These are phyloP conservation scores for Charanyca ferruginea DNA, from an alignment of 2,888 invertebrate species.

Conservation along the genomic window DNA sequence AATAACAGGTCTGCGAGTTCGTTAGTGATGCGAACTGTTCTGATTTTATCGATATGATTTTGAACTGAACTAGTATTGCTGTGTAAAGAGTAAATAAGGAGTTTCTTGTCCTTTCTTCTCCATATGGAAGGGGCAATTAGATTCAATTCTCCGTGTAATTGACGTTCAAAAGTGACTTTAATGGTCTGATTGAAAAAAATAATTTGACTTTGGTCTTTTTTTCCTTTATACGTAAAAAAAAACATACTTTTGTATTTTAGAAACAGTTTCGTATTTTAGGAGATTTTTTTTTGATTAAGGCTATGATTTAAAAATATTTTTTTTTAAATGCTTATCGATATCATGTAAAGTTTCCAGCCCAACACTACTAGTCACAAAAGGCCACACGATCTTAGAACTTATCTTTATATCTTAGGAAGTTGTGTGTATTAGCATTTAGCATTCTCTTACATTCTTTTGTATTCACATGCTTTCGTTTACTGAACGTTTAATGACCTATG, in stretches of 20 bases:
- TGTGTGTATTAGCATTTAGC: conserved; percentile 1
- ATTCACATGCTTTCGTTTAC: not conserved
- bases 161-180: no score
- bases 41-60: conserved; percentile 44
- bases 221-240: no score
- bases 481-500: conserved; percentile 11
- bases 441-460: not conserved
- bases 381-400: not conserved
- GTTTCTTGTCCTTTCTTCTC: no score
- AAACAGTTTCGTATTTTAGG: no score
- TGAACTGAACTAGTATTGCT: not conserved
- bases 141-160: no score
- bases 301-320: not conserved
- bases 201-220: no score
- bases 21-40: conserved; percentile 51
- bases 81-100: no score
- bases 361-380: not conserved
- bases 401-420: not conserved
- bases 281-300: no score
- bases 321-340: conserved; percentile 1
- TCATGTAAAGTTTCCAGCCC: not conserved
- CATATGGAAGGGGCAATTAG: no score
- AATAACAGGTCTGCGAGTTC: conserved; percentile 53
- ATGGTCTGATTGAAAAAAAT: no score
- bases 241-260: no score